Evolutionary conservation across 2,113 vertebrate genomes (phyloP).

Genomic region (Rhipidura dahli): DNA sequence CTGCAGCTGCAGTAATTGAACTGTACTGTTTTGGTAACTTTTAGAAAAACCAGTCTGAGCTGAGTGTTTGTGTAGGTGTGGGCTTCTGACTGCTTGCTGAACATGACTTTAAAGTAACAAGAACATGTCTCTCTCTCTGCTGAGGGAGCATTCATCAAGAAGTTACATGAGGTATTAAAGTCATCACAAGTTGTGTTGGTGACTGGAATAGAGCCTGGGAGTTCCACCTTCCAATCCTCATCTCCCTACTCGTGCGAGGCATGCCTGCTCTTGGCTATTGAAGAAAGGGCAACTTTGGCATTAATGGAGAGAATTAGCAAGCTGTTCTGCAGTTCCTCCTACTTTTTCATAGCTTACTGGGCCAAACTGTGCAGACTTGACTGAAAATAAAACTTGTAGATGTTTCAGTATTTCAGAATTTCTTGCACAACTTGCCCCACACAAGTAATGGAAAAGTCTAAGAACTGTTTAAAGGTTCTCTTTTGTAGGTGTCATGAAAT

Average conservation of each 20-base stretch:
- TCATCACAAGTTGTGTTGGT: not conserved
- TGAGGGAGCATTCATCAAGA: not conserved
- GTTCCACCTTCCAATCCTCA: not conserved
- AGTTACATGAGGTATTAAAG: not conserved
- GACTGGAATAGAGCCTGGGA: not conserved
- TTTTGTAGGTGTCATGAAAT: constrained; percentile 40
- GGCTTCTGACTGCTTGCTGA: not conserved
- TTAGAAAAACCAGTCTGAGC: not conserved
- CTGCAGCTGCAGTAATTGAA: not conserved
- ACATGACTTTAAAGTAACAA: not conserved
- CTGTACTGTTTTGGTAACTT: not conserved
- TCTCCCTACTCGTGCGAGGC: not conserved
- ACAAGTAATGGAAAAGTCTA: not conserved
- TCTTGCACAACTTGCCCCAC: not conserved
- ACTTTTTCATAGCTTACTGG: constrained; percentile 25
- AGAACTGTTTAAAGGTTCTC: constrained; percentile 43
- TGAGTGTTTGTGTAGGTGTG: not conserved
- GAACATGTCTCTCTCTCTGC: not conserved
- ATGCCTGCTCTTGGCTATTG: not conserved
- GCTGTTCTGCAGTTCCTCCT: constrained; percentile 41
- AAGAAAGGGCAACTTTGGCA: constrained; percentile 30
- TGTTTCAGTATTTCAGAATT: constrained; percentile 17
- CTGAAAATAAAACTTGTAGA: constrained; percentile 27
- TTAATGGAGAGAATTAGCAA: constrained; percentile 26
- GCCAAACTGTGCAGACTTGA: constrained; percentile 9